Evolutionary conservation across 1,140 invertebrate genomes (phyloP), one percentile per base, ranked within the genome.

Genomic region (Triops cancriformis): DNA sequence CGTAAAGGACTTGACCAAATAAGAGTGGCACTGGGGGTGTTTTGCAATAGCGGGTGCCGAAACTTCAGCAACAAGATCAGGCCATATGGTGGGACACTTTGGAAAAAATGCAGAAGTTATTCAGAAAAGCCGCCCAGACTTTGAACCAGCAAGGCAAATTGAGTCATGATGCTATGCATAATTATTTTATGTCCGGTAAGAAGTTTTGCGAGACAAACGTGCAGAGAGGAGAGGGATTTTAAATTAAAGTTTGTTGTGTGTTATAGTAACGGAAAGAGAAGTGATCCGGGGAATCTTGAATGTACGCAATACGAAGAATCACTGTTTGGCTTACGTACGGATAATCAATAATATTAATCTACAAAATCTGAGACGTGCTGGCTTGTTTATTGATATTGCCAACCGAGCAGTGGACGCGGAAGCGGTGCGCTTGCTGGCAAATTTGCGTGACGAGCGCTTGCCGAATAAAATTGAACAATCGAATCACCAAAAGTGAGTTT

Each of bases 311-410:
- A 97, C 95, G 0, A 96, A 95, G 84, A 97, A 98, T 82, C 96
- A 98, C 85, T 97, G 95, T 81, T 85, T 98, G n/a, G 95, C 95
- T 0, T 90, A 89, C 81, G 83, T 90, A 28, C 88, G 97, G 73
- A 95, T 97, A 83, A 98, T 99, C 82, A 96, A 97, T 84, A 98
- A 98, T 82, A 98, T 99, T 37, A 98, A 98, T 85, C 87, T 98
- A 31, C 95, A 97, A 84, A 96, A 98, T 84, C 85, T 98, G 26
- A 93, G 94, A 81, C 96, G 97, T 84, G 96, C 96, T 1, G 92
- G 93, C 73, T 90, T 97, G 26, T 99, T 98, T 82, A 90, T 99
- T 75, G 97, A 99, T 84, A 96, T 99, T 73, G 88, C 93, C 1
- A 97, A 97, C 83, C 87, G 96, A 80, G 94, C 93, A 83, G 89